Percentiles rank a stretch among this genome's conserved stretches.
phyloP scores from a whole-genome alignment of 1,140 invertebrate species.

The Lordiphosa collinella region DNA sequence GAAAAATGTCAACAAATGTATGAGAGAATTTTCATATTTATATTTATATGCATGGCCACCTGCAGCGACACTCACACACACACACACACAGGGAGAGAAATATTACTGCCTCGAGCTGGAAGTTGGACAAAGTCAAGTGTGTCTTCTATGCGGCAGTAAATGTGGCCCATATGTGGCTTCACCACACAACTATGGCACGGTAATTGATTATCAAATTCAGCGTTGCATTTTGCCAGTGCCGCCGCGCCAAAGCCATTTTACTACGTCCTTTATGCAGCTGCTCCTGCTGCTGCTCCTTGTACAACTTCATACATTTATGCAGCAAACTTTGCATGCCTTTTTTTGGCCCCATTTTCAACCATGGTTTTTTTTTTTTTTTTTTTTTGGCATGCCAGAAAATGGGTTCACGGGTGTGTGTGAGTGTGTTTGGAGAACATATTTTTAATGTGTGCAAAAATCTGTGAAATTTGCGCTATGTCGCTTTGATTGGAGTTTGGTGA shows the following conservation, averaged over 20 bases:
- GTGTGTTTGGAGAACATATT: conserved; percentile 48
- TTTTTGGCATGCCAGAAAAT: conserved; percentile 47
- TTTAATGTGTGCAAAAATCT: conserved; percentile 70
- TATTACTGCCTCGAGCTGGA: not conserved
- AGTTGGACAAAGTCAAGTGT: conserved; percentile 24
- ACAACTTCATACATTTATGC: conserved; percentile 8
- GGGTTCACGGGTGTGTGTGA: conserved; percentile 25
- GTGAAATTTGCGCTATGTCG: conserved; percentile 61
- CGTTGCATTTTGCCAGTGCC: conserved; percentile 53
- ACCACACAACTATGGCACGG: conserved; percentile 30
- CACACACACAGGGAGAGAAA: not conserved
- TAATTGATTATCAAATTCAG: conserved; percentile 76
- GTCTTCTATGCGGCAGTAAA: conserved; percentile 45
- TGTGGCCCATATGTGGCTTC: conserved; percentile 18
- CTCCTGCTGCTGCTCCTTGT: conserved; percentile 13
- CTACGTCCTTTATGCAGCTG: conserved; percentile 14
- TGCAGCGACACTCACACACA: conserved; percentile 7
- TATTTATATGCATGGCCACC: conserved; percentile 60
- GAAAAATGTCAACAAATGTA: conserved; percentile 60
- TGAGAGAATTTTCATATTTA: conserved; percentile 25
- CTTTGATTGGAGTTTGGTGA: conserved; percentile 62
- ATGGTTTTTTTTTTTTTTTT: conserved; percentile 37
- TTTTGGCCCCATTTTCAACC: conserved; percentile 3
- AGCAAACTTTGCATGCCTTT: not conserved
- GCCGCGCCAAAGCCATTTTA: conserved; percentile 26